Percentiles rank a stretch among this genome's conserved stretches.
Evolutionary conservation across 2,888 invertebrate genomes (phyloP).

Genomic region (Ophion ventricosus): DNA sequence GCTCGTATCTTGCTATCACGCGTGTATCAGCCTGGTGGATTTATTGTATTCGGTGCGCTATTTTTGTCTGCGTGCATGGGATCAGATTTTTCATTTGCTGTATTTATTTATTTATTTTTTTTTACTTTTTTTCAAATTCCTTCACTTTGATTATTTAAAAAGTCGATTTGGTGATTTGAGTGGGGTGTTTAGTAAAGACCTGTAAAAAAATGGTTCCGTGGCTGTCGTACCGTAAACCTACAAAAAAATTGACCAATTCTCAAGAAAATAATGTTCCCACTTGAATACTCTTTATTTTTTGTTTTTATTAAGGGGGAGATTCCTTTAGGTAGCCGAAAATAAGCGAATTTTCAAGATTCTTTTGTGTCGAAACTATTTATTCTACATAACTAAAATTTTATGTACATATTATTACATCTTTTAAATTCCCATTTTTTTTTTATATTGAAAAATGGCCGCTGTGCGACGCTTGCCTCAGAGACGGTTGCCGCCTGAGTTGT

Average conservation of each 20-base stretch:
- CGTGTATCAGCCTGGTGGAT: neutral
- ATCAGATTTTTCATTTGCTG: neutral
- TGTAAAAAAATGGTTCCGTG: neutral
- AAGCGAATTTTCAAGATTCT: too few species aligned
- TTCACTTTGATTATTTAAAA: neutral
- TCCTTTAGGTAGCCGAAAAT: too few species aligned
- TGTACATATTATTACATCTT: too few species aligned
- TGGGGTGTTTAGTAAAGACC: too few species aligned
- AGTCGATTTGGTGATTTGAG: neutral
- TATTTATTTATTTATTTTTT: neutral
- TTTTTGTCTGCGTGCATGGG: neutral
- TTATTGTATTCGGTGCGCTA: neutral
- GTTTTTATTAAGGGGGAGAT: neutral
- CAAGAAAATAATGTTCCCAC: neutral
- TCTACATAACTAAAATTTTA: too few species aligned
- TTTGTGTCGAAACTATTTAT: too few species aligned
- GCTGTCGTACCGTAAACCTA: too few species aligned
- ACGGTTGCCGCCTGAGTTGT: too few species aligned
- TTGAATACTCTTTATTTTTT: neutral
- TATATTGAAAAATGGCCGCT: too few species aligned
- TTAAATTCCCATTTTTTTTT: too few species aligned
- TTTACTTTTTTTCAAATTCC: neutral
- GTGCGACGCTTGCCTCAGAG: too few species aligned
- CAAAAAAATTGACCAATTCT: neutral
- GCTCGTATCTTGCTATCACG: constrained; percentile 19